Evolutionary conservation across 2,797 vertebrate genomes (phyloP).

Genomic region (Tragelaphus oryx): DNA sequence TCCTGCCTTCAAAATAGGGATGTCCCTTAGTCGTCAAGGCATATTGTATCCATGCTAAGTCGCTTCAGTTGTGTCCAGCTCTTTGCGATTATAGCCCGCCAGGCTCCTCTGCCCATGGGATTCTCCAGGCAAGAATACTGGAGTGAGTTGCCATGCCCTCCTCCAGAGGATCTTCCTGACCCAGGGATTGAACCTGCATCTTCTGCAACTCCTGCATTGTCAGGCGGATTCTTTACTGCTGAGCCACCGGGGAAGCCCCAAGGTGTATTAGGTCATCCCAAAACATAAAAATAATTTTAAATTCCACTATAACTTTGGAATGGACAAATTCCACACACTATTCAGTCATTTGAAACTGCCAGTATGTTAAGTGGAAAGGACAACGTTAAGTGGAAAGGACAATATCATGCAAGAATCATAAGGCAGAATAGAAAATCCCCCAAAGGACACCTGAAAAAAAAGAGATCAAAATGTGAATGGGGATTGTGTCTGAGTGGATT

Average conservation of each 20-base stretch:
- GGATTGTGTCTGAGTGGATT: not conserved
- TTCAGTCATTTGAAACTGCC: not conserved
- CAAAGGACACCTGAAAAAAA: not conserved
- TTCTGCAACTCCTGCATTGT: not conserved
- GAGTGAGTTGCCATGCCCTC: not conserved
- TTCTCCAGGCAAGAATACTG: not conserved
- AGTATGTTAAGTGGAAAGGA: not conserved
- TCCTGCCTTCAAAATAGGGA: not conserved
- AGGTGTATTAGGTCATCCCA: not conserved
- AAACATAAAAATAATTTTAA: conserved; percentile 7
- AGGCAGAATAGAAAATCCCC: not conserved
- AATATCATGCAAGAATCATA: not conserved
- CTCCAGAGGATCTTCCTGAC: not conserved
- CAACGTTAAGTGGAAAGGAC: not conserved
- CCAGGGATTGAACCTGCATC: not conserved
- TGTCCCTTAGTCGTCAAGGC: not conserved
- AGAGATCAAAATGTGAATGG: not conserved
- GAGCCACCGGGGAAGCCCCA: not conserved
- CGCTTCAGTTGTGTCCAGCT: not conserved
- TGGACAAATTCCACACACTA: not conserved
- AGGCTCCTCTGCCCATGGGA: not conserved
- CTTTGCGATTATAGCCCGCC: not conserved
- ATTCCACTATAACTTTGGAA: not conserved
- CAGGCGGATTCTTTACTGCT: not conserved
- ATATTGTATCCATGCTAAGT: not conserved